Evolutionary conservation across 35 echinoderm and acorn worm genomes (phyloP).

Genomic region (Amphiura filiformis): DNA sequence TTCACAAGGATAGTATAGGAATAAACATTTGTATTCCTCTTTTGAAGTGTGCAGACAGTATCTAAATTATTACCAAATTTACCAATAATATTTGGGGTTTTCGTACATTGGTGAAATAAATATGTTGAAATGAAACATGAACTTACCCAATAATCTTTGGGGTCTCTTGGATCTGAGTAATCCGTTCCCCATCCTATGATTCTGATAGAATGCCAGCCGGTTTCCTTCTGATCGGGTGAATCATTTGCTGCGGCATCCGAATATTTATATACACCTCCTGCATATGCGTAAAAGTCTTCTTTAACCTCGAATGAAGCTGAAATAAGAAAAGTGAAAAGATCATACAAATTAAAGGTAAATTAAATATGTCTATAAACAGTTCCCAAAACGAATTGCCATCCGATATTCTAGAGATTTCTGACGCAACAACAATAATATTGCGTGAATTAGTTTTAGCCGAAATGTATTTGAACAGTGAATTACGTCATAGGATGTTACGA

Average conservation of each 20-base stretch:
- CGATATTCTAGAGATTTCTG: not conserved
- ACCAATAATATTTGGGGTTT: too few relatives aligned
- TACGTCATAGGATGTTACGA: too few relatives aligned
- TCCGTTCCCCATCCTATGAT: slow-evolving; percentile 91
- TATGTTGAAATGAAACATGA: too few relatives aligned
- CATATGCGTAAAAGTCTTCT: slow-evolving; percentile 89
- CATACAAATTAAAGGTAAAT: not conserved
- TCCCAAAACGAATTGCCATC: not conserved
- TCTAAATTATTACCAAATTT: too few relatives aligned
- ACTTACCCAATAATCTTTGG: slow-evolving; percentile 93
- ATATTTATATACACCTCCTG: slow-evolving; percentile 80
- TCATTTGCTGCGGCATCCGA: slow-evolving; percentile 30
- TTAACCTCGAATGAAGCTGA: slow-evolving; percentile 83
- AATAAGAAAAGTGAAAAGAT: slow-evolving; percentile 16
- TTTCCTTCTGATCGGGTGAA: slow-evolving; percentile 15
- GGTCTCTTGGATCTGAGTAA: slow-evolving; percentile 17
- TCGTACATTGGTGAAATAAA: too few relatives aligned
- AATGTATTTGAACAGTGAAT: too few relatives aligned
- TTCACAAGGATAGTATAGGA: too few relatives aligned
- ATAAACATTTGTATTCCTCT: too few relatives aligned
- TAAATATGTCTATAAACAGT: not conserved
- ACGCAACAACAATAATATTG: not conserved
- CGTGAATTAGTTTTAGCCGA: not conserved
- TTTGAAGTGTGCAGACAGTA: too few relatives aligned
- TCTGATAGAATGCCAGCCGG: slow-evolving; percentile 78